phyloP scores from a whole-genome alignment of 2,888 invertebrate genomes.

The Caenorhabditis uteleia region DNA sequence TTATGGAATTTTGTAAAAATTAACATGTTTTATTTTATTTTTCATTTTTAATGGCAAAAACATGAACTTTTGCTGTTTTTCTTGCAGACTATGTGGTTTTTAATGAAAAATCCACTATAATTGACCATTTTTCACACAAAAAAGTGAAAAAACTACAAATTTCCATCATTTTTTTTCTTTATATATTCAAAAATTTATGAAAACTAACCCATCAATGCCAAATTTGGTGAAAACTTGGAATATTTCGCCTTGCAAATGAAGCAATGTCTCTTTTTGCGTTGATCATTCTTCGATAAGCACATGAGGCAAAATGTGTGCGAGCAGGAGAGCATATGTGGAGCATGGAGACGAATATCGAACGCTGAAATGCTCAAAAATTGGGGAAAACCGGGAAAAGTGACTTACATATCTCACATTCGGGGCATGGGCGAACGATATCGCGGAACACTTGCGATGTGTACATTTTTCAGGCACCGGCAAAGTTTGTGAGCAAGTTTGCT shows the following conservation, averaged over 20 bases:
- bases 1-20: too few species aligned
- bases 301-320: constrained; percentile 35
- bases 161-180: constrained; percentile 4
- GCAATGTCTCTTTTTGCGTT: constrained; percentile 24
- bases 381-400: background rate
- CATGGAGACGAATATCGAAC: constrained; percentile 23
- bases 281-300: constrained; percentile 30
- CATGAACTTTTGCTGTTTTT: too few species aligned
- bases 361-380: constrained; percentile 6
- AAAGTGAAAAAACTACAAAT: too few species aligned
- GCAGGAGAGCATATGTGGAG: constrained; percentile 29
- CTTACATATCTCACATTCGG: constrained; percentile 22
- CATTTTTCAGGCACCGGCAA: constrained; percentile 12
- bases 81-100: too few species aligned
- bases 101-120: too few species aligned
- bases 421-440: constrained; percentile 25
- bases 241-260: constrained; percentile 29
- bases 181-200: background rate
- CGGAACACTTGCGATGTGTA: constrained; percentile 26
- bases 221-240: constrained; percentile 25
- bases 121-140: too few species aligned
- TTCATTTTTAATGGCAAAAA: too few species aligned
- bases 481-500: background rate
- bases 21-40: too few species aligned
- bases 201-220: constrained; percentile 21